phyloP scores from a whole-genome alignment of 2,888 invertebrate species.

The Drosophila rellima region DNA sequence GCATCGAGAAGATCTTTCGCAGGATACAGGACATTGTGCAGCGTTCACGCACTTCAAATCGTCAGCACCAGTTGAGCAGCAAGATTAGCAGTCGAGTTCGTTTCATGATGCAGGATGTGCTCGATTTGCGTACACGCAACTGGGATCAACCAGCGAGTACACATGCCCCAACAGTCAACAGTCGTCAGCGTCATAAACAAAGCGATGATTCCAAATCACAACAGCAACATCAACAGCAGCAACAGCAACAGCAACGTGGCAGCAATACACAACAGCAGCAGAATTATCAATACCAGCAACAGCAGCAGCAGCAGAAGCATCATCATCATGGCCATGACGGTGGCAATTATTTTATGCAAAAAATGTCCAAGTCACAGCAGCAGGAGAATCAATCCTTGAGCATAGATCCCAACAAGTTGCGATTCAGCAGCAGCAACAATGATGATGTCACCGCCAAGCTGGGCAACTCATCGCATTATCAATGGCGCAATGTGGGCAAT shows the following conservation, averaged over 20 bases:
- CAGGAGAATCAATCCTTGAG: constrained; percentile 71
- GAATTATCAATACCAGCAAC: constrained; percentile 36
- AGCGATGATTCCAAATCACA: constrained; percentile 51
- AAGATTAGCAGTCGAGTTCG: constrained; percentile 84
- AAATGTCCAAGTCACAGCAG: constrained; percentile 72
- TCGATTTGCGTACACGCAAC: constrained; percentile 78
- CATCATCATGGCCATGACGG: constrained; percentile 50
- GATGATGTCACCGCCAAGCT: constrained; percentile 69
- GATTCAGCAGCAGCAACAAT: constrained; percentile 68
- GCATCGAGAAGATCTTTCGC: constrained; percentile 80
- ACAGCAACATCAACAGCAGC: constrained; percentile 33
- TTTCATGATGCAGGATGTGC: constrained; percentile 84
- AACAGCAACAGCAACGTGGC: constrained; percentile 41
- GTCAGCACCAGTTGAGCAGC: constrained; percentile 52
- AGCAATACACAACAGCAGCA: constrained; percentile 33
- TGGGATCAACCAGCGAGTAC: constrained; percentile 78
- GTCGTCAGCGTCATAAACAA: constrained; percentile 50
- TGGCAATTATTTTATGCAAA: constrained; percentile 71
- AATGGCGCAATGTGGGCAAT: constrained; percentile 73
- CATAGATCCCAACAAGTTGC: constrained; percentile 81
- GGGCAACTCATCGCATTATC: constrained; percentile 71
- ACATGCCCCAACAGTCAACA: constrained; percentile 11
- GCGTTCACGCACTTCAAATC: constrained; percentile 55
- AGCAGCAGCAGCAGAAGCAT: constrained; percentile 55
- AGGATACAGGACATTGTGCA: constrained; percentile 77